Conservation (phyloP, 2,113 vertebrate genomes). For the Fukomys damarensis region DNA sequence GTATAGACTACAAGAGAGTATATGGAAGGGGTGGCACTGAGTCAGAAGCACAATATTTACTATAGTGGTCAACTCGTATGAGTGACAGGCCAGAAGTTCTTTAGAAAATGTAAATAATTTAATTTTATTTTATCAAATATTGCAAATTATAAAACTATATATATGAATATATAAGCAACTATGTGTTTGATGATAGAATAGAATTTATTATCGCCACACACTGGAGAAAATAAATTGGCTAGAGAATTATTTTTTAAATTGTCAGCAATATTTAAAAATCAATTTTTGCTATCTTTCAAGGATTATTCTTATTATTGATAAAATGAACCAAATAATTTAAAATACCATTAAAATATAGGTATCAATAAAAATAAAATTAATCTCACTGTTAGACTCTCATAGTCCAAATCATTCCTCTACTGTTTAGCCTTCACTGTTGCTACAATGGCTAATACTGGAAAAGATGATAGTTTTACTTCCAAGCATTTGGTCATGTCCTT, state of each 20-base stretch:
- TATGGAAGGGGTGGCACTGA: neutral
- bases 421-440: neutral
- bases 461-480: neutral
- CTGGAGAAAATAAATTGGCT: neutral
- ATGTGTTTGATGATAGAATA: neutral
- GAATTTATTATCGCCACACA: neutral
- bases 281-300: neutral
- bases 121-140: neutral
- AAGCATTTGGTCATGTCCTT: neutral
- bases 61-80: neutral
- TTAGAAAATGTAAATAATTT: neutral
- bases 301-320: neutral
- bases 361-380: neutral
- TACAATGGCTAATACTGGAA: neutral
- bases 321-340: conserved; percentile 29
- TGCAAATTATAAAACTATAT: neutral
- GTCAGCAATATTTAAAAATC: neutral
- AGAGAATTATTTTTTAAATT: neutral
- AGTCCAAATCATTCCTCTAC: neutral
- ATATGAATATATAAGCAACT: neutral
- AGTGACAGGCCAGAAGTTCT: neutral
- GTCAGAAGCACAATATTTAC: neutral
- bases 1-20: neutral
- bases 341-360: neutral
- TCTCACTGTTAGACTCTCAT: neutral